Evolutionary conservation across 2,113 vertebrate genomes (phyloP).

Genomic region (Cavia porcellus): DNA sequence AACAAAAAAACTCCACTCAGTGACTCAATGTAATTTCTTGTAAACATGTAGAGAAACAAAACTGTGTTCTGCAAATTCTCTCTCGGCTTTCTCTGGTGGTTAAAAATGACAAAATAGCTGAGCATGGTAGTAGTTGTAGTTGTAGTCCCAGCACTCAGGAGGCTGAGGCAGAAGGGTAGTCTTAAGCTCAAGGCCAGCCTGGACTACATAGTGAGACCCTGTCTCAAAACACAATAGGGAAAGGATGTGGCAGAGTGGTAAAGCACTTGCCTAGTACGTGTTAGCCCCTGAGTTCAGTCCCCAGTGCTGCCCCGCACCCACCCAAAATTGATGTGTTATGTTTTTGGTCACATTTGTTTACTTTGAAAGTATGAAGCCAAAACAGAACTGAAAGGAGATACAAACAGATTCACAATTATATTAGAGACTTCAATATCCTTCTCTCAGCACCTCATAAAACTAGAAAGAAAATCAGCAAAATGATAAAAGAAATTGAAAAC

Average conservation of each 20-base stretch:
- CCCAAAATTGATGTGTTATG: not conserved
- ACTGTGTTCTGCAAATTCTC: not conserved
- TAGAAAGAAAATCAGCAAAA: not conserved
- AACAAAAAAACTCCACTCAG: not conserved
- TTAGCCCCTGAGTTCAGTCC: not conserved
- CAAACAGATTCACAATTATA: not conserved
- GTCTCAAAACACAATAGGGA: not conserved
- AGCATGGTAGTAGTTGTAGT: not conserved
- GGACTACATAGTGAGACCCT: not conserved
- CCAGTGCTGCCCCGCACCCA: not conserved
- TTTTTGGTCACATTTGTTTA: not conserved
- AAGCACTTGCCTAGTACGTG: not conserved
- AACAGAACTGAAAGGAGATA: not conserved
- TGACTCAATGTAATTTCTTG: not conserved
- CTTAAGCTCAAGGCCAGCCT: not conserved
- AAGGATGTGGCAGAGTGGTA: not conserved
- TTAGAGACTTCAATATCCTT: not conserved
- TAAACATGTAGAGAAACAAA: not conserved
- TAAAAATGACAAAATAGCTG: not conserved
- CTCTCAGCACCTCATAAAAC: not conserved
- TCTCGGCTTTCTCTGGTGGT: not conserved
- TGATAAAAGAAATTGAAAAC: not conserved
- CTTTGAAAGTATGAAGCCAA: not conserved
- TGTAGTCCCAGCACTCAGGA: not conserved
- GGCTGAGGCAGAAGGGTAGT: not conserved